These are phyloP conservation scores for Perizoma affinitatum DNA, from an alignment of 2,888 invertebrate genomes.

Conservation along the genomic window DNA sequence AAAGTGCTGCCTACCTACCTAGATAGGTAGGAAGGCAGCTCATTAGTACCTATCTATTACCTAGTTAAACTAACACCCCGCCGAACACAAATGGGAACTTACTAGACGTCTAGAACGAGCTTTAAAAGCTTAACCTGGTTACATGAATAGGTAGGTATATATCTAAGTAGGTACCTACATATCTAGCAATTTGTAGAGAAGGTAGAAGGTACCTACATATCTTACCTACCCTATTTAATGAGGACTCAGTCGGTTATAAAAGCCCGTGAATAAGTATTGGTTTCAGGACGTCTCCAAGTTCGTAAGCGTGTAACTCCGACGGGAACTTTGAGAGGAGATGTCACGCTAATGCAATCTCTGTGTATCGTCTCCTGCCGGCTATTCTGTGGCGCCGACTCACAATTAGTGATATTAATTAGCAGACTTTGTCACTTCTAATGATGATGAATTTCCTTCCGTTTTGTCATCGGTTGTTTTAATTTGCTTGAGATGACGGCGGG, in stretches of 20 bases:
- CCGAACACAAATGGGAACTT: no score
- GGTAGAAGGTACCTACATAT: no score
- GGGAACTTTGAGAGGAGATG: constrained; percentile 18
- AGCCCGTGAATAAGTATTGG: constrained; percentile 15
- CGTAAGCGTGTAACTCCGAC: constrained; percentile 9
- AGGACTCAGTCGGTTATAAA: constrained; percentile 8
- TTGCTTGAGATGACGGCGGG: constrained; percentile 11
- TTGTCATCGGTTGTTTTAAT: constrained; percentile 14
- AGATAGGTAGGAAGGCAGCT: no score
- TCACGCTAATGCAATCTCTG: constrained; percentile 21
- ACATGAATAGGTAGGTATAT: no score
- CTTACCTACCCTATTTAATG: no score
- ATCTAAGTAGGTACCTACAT: no score
- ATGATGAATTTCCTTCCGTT: constrained; percentile 33
- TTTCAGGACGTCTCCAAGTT: constrained; percentile 16
- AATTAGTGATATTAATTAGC: constrained; percentile 27
- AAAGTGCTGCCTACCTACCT: no score
- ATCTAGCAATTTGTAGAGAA: no score
- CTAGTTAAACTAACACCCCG: no score
- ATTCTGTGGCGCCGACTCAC: constrained; percentile 17
- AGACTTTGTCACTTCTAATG: constrained; percentile 36
- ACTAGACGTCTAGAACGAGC: no score
- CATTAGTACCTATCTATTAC: no score
- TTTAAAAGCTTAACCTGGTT: no score
- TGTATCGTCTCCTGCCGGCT: constrained; percentile 7